Evolutionary conservation across 2,113 vertebrate genomes (phyloP).

Genomic region (Oenanthe melanoleuca): DNA sequence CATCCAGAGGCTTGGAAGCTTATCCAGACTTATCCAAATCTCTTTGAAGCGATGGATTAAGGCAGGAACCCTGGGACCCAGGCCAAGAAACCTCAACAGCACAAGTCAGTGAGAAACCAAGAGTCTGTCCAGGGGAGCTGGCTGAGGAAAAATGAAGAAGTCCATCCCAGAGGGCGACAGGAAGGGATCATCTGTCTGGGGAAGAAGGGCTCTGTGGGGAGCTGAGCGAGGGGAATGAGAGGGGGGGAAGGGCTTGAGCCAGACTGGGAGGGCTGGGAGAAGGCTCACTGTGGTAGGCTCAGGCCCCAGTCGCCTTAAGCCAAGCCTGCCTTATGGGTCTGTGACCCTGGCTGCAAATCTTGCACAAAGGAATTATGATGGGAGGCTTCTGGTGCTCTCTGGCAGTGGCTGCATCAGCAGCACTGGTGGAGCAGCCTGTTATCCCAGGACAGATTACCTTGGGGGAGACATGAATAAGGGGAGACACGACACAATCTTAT

Average conservation of each 20-base stretch:
- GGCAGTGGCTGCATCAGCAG: background rate
- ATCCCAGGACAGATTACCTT: background rate
- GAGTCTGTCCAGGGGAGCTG: slow-evolving; percentile 52
- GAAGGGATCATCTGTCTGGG: slow-evolving; percentile 31
- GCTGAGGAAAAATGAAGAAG: slow-evolving; percentile 47
- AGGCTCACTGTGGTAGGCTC: background rate
- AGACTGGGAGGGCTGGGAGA: background rate
- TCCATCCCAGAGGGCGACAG: slow-evolving; percentile 26
- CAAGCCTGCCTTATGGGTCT: background rate
- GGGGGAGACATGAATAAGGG: background rate
- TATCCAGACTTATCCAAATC: slow-evolving; percentile 62
- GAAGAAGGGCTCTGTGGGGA: background rate
- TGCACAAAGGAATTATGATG: background rate
- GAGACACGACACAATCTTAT: background rate
- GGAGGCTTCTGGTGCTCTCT: background rate
- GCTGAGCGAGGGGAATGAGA: background rate
- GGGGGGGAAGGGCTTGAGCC: accelerated
- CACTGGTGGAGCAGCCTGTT: background rate
- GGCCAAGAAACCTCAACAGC: slow-evolving; percentile 56
- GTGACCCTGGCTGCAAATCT: background rate
- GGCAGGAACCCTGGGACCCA: slow-evolving; percentile 58
- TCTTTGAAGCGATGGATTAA: slow-evolving; percentile 69
- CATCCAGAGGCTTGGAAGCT: slow-evolving; percentile 58
- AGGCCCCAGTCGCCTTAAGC: background rate
- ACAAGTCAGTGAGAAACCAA: slow-evolving; percentile 53